Evolutionary conservation across 2,113 vertebrate genomes (phyloP), one percentile per base, ranked within the genome.

Genomic region (Chaetorhynchus papuensis): DNA sequence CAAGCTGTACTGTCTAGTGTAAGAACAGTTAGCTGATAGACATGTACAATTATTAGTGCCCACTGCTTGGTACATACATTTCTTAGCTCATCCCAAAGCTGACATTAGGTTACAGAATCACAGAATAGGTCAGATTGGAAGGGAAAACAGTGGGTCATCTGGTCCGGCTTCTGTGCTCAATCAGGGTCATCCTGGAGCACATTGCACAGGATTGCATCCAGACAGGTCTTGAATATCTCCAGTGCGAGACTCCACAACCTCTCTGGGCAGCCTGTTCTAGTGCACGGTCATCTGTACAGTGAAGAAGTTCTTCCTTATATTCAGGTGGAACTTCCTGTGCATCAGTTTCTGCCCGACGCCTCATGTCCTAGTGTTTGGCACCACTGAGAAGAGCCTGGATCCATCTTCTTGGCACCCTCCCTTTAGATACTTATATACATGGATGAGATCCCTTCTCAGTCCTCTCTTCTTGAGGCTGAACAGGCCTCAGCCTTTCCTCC

Each of bases 51-150:
- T 87, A 17, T 21, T 35, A 24, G 19, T 86, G 42, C 23, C 16
- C 2, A 0, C 44, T 82, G n/a, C 45, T 22, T 68, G 22, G 31
- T 64, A 8, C 7, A 1, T 15, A 5, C 4, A 2, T 3, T 76
- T 85, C 35, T 35, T 24, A 94, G 57, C 16, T 65, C 35, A 8
- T 49, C 37, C 28, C 27, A 63, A 61, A 68, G n/a, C 14, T 60
- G 53, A 11, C 18, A 10, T 75, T 47, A 53, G 41, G 31, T 54
- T 41, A 23, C 27, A 54, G 47, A 69, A 35, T 41, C 41, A 54
- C 41, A 47, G 24, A 68, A 31, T 19, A 30, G 45, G 24, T 53
- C 37, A 75, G 11, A n/a, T 47, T 76, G 47, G 41, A 83, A 47
- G 28, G 30, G 12, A 69, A 5, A 21, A 37, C 8, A 28, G 10